A percentile compares a stretch with the other conserved stretches of the same genome.
Evolutionary conservation across 2,797 vertebrate genomes (phyloP).

Genomic region (Erithacus rubecula): DNA sequence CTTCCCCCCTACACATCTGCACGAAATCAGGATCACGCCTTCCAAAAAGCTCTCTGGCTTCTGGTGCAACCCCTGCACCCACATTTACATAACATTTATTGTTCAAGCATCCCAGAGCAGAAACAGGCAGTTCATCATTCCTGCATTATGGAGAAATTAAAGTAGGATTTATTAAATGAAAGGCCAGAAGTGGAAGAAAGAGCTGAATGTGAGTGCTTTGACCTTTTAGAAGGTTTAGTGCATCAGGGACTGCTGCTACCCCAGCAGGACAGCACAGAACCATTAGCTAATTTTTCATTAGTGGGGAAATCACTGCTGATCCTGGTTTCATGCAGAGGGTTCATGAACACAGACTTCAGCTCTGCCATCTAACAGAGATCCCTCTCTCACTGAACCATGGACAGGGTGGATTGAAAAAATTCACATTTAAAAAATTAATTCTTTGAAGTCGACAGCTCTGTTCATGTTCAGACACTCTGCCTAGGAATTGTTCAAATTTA

Average conservation of each 20-base stretch:
- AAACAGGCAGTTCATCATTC: background rate
- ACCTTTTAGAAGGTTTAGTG: background rate
- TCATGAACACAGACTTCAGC: background rate
- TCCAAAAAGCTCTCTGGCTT: background rate
- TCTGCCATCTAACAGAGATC: background rate
- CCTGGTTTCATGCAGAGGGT: slow-evolving; percentile 22
- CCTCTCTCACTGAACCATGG: background rate
- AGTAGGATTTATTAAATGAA: background rate
- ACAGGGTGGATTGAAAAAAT: slow-evolving; percentile 47
- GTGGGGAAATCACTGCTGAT: background rate
- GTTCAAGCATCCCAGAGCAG: background rate
- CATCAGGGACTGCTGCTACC: background rate
- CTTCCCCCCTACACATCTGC: slow-evolving; percentile 47
- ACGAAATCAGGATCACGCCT: slow-evolving; percentile 50
- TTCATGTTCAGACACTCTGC: background rate
- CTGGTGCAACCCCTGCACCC: background rate
- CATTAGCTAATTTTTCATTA: background rate
- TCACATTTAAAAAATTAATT: background rate
- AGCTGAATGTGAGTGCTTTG: background rate
- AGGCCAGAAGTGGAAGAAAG: background rate
- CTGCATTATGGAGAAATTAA: background rate
- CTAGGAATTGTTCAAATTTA: background rate
- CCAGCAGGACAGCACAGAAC: background rate
- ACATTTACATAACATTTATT: background rate
- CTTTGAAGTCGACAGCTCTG: background rate